Percentiles rank a stretch among this genome's conserved stretches.
These are phyloP conservation scores for Manacus vitellinus DNA, from an alignment of 2,113 vertebrate genomes.

Conservation along the genomic window DNA sequence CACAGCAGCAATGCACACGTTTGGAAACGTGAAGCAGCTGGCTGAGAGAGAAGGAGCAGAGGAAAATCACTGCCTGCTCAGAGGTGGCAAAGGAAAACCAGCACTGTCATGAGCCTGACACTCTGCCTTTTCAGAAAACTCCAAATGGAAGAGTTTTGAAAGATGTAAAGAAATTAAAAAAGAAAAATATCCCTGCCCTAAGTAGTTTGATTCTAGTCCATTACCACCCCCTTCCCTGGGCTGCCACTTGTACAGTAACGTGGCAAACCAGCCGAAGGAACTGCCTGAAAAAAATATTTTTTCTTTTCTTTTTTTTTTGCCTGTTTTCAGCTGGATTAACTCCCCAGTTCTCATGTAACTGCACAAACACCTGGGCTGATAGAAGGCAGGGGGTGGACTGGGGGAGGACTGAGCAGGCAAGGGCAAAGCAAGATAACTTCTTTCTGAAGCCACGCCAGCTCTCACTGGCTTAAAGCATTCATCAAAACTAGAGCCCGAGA, in stretches of 20 bases:
- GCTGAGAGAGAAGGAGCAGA: background rate
- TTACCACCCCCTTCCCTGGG: background rate
- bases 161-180: background rate
- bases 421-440: background rate
- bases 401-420: constrained; percentile 4
- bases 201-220: background rate
- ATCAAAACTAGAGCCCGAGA: background rate
- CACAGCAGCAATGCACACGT: background rate
- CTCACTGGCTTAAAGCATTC: background rate
- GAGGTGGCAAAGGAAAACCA: background rate
- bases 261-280: background rate
- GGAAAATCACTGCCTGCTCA: background rate
- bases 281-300: background rate
- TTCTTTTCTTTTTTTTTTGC: no score
- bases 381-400: background rate
- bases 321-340: background rate
- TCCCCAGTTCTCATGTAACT: background rate
- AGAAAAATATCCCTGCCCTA: background rate
- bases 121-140: background rate
- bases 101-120: background rate
- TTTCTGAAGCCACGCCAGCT: background rate
- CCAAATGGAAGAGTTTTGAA: background rate
- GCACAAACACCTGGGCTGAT: constrained; percentile 8
- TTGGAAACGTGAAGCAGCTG: background rate
- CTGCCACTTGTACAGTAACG: background rate